Percentiles rank a stretch among this genome's conserved stretches.
Evolutionary conservation across 2,888 invertebrate species (phyloP).

Genomic region (Chesias legatella): DNA sequence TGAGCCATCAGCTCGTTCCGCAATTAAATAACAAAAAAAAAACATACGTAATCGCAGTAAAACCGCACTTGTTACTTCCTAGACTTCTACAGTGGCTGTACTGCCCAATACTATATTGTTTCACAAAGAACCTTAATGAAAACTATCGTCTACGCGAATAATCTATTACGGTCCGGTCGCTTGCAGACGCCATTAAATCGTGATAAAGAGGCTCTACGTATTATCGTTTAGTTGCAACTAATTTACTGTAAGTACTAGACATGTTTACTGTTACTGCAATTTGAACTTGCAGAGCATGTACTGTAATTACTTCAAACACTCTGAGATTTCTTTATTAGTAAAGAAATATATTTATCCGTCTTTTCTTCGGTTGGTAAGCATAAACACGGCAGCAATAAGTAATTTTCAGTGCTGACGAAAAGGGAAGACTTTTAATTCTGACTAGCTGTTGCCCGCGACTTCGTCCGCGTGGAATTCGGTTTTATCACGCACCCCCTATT

Average conservation of each 20-base stretch:
- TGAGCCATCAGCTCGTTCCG: too few relatives aligned
- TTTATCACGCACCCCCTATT: too few relatives aligned
- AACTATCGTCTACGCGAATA: conserved; percentile 53
- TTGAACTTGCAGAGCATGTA: conserved; percentile 12
- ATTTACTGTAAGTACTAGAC: conserved; percentile 21
- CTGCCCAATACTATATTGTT: conserved; percentile 5
- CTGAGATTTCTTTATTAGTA: too few relatives aligned
- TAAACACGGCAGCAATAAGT: too few relatives aligned
- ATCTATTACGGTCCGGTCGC: conserved; percentile 52
- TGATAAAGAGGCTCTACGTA: conserved; percentile 28
- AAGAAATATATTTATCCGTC: too few relatives aligned
- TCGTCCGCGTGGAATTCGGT: too few relatives aligned
- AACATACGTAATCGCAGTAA: too few relatives aligned
- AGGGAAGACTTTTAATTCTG: too few relatives aligned
- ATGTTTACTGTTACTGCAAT: conserved; percentile 18
- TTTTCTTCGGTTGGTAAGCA: too few relatives aligned
- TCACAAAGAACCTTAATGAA: conserved; percentile 46
- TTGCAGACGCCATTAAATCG: conserved; percentile 49
- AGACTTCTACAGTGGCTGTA: not conserved
- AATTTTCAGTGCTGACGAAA: too few relatives aligned
- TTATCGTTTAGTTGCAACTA: conserved; percentile 26
- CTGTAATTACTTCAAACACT: conserved; percentile 8
- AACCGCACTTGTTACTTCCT: not conserved
- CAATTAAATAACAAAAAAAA: too few relatives aligned
- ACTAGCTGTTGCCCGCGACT: too few relatives aligned